Base-by-base conservation (phyloP, 2,797 vertebrate genomes). In the Coendou prehensilis region DNA sequence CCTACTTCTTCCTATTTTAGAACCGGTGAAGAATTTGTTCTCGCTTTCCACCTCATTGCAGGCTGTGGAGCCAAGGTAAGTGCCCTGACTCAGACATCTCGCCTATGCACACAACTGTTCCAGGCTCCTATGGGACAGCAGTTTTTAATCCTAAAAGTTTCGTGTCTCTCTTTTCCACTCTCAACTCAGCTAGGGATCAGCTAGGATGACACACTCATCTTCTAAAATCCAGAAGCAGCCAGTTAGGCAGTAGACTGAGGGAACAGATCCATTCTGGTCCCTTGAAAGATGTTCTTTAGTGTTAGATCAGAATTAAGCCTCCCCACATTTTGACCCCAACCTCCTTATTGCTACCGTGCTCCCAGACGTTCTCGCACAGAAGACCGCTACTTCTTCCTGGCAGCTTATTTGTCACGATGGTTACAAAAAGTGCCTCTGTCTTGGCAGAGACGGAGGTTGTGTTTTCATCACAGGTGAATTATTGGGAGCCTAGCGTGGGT, bases 1-100 rank as follows among this genome's bases (percentile, higher is more conserved):
- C 82, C 50, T 83, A 41, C 73, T 95, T 89, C 52, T 97, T 96
- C 78, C 94, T 76, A 14, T 91, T 96, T 87, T 94, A 97, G 97
- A 92, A 41, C 86, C 76, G n/a, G 73, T 95, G 89, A 97, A 87
- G 92, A 78, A 61, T 81, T 79, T 76, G 30, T 91, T 80, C 57
- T 50, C 73, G 37, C 9, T 6, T 23, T 37, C n/a, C 20, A 20
- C 3, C 14, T 63, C 37, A 2, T 17, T 61, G 41, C 61, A 89
- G 22, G 57, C 67, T 71, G 47, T 28, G 30, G 20, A 81, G 45
- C 4, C 13, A 5, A 88, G 97, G 97, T 98, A 92, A 97, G 96
- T 59, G 22, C n/a, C 33, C 41, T 41, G 13, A 64, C 9, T 83
- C 69, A 22, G 26, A 87, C 54, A 54, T 67, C 71, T 17, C 52